These are phyloP conservation scores for Phallusia fumigata DNA, from an alignment of 23 tunicate genomes.

Conservation along the genomic window DNA sequence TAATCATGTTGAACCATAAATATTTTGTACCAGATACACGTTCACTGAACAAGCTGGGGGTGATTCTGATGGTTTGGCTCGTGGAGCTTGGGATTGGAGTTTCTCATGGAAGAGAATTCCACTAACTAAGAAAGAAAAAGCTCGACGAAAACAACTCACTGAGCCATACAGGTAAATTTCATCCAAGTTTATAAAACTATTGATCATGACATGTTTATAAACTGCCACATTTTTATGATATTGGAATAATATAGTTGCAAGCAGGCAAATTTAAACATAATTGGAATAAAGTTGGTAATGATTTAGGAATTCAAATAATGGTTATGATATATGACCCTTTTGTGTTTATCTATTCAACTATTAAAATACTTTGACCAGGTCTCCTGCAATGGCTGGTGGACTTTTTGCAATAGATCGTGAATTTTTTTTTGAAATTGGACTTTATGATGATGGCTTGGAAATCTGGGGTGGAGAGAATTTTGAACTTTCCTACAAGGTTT, in stretches of 20 bases:
- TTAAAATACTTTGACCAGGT: slow-evolving; percentile 18
- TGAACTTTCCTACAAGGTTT: slow-evolving; percentile 95
- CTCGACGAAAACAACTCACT: slow-evolving; percentile 44
- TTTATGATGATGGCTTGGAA: slow-evolving; percentile 94
- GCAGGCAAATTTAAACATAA: neutral
- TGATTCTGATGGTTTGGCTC: slow-evolving; percentile 85
- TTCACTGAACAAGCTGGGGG: slow-evolving; percentile 99
- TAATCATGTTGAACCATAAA: too few species aligned
- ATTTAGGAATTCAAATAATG: neutral
- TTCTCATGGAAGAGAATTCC: slow-evolving; percentile 96
- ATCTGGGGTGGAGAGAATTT: slow-evolving; percentile 99
- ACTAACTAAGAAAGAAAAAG: slow-evolving; percentile 80
- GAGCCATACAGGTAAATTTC: slow-evolving; percentile 82
- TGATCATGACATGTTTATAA: neutral
- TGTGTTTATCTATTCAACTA: neutral
- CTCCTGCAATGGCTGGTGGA: slow-evolving; percentile 99
- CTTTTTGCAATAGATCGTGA: slow-evolving; percentile 94
- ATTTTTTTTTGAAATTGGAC: slow-evolving; percentile 80
- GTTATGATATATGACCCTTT: neutral
- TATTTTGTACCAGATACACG: slow-evolving; percentile 58
- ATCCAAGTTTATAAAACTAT: neutral
- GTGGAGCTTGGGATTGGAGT: slow-evolving; percentile 99
- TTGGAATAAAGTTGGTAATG: neutral
- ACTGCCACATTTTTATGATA: too few species aligned
- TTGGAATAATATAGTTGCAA: too few species aligned